phyloP scores from a whole-genome alignment of 2,113 vertebrate genomes.

The Tringa solitaria region DNA sequence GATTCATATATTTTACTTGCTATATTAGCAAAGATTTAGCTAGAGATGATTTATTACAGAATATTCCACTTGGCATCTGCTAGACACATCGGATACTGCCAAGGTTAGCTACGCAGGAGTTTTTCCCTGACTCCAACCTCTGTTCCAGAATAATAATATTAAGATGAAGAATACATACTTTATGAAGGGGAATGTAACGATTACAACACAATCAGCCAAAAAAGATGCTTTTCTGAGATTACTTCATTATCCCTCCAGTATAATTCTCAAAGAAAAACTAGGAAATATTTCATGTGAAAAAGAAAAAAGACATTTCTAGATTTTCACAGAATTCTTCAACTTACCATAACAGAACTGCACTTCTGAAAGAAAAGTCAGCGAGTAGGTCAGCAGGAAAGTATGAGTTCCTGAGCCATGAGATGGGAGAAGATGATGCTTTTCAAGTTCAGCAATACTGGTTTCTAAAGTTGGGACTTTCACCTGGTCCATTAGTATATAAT shows the following conservation, averaged over 20 bases:
- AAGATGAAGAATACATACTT: neutral
- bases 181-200: neutral
- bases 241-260: neutral
- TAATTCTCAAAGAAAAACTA: neutral
- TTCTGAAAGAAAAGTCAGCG: neutral
- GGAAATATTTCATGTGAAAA: neutral
- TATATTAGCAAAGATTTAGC: slow-evolving; percentile 3
- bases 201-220: neutral
- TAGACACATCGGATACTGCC: neutral
- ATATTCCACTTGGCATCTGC: neutral
- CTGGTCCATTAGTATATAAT: neutral
- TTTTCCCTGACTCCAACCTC: neutral
- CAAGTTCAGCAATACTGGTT: neutral
- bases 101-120: neutral
- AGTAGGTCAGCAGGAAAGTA: neutral
- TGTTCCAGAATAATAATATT: neutral
- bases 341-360: neutral
- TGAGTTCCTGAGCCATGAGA: neutral
- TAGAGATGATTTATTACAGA: neutral
- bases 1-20: neutral
- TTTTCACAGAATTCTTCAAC: neutral
- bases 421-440: neutral
- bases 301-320: neutral
- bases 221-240: neutral
- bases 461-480: neutral